Conservation (phyloP, 2,797 vertebrate genomes). For the Sciaenops ocellatus region DNA sequence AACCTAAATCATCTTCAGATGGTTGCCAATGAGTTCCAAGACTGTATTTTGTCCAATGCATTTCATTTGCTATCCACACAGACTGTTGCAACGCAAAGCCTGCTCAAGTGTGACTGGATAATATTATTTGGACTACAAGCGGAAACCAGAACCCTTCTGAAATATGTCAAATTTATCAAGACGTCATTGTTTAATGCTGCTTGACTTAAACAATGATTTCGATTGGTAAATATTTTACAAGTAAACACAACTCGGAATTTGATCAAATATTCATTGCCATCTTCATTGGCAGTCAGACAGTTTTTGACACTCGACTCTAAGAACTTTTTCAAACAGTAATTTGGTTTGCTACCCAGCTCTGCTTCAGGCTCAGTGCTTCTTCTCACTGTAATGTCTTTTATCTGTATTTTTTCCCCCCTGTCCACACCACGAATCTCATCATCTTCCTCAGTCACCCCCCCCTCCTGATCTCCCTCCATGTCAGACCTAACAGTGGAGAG, state of each 20-base stretch:
- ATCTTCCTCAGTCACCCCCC: neutral
- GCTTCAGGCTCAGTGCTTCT: neutral
- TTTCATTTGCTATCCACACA: too few relatives aligned
- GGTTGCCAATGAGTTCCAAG: too few relatives aligned
- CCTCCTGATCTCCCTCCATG: conserved; percentile 25
- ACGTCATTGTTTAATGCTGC: neutral
- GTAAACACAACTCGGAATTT: too few relatives aligned
- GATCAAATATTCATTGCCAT: too few relatives aligned
- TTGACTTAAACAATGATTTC: neutral
- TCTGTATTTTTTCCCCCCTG: neutral
- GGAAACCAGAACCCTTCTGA: too few relatives aligned
- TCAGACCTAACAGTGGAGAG: conserved; percentile 51
- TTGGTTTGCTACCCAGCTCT: neutral
- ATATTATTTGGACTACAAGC: too few relatives aligned
- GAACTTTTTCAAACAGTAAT: neutral
- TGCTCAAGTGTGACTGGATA: too few relatives aligned
- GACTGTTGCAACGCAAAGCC: too few relatives aligned
- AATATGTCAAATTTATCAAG: neutral
- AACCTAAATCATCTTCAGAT: too few relatives aligned
- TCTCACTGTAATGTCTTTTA: neutral
- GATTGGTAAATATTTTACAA: neutral
- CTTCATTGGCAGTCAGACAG: neutral
- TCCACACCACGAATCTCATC: conserved; percentile 12
- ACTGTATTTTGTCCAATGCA: too few relatives aligned
- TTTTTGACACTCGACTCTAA: neutral